phyloP scores from a whole-genome alignment of 2,888 invertebrate genomes.

The Melanostoma mellinum region DNA sequence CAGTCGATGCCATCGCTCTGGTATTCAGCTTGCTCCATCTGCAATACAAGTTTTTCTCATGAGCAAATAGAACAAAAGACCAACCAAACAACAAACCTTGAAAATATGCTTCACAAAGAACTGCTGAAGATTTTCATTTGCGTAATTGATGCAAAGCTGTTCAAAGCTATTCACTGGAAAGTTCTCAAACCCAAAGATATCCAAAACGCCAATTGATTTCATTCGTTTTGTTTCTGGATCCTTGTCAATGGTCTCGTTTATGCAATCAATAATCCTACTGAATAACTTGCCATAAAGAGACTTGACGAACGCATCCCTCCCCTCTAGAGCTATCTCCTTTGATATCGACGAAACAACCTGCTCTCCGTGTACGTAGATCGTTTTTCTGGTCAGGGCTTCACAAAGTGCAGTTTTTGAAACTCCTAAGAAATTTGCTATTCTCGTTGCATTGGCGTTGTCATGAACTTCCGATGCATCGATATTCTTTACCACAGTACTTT shows the following conservation, averaged over 20 bases:
- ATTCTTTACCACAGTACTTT: conserved; percentile 88
- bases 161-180: conserved; percentile 96
- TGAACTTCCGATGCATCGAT: conserved; percentile 94
- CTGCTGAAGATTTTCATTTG: conserved; percentile 97
- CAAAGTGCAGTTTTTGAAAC: conserved; percentile 87
- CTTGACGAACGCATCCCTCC: conserved; percentile 96
- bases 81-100: conserved; percentile 83
- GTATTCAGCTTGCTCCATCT: conserved; percentile 96
- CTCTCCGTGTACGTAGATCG: conserved; percentile 92
- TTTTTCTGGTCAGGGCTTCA: conserved; percentile 92
- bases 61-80: conserved; percentile 8
- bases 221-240: conserved; percentile 82
- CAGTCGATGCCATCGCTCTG: conserved; percentile 94
- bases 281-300: conserved; percentile 96
- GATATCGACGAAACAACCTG: conserved; percentile 90
- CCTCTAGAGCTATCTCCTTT: conserved; percentile 90
- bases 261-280: conserved; percentile 93
- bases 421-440: conserved; percentile 88
- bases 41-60: neutral
- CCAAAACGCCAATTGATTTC: conserved; percentile 93
- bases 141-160: conserved; percentile 97
- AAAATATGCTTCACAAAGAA: conserved; percentile 98
- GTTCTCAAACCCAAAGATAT: conserved; percentile 99
- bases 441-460: conserved; percentile 87
- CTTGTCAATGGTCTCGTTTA: conserved; percentile 92